A percentile compares a stretch with the other conserved stretches of the same genome.
Evolutionary conservation across 2,888 invertebrate genomes (phyloP).

Genomic region (Agrochola lychnidis): DNA sequence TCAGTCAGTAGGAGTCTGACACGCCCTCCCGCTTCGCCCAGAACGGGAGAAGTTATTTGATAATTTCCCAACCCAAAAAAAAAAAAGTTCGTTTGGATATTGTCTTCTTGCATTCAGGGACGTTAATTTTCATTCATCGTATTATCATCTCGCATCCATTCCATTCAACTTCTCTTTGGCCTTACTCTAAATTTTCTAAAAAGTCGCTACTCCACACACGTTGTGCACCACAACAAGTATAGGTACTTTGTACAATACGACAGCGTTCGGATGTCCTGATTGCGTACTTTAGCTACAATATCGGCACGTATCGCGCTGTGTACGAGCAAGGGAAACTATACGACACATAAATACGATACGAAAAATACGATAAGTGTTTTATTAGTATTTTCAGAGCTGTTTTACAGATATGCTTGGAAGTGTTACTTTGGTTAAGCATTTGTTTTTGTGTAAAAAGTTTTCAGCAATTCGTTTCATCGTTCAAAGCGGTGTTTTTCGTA

Average conservation of each 20-base stretch:
- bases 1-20: too few relatives aligned
- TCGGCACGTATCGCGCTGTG: slow-evolving; percentile 53
- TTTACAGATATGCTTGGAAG: slow-evolving; percentile 16
- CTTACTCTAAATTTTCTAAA: background rate
- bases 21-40: too few relatives aligned
- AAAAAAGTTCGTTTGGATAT: background rate
- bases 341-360: slow-evolving; percentile 40
- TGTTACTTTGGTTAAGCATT: background rate
- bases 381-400: slow-evolving; percentile 34
- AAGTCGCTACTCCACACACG: background rate
- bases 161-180: background rate
- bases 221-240: background rate
- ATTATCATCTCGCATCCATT: background rate
- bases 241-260: slow-evolving; percentile 47
- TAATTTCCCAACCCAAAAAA: too few relatives aligned
- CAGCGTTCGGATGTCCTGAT: slow-evolving; percentile 64
- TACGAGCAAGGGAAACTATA: slow-evolving; percentile 44
- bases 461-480: background rate
- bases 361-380: slow-evolving; percentile 52
- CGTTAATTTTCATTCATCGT: background rate
- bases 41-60: too few relatives aligned
- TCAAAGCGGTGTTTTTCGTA: background rate
- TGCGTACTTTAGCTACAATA: slow-evolving; percentile 59
- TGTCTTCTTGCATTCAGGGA: too few relatives aligned
- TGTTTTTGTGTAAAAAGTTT: background rate